Percentiles rank a stretch among this genome's conserved stretches.
phyloP scores from a whole-genome alignment of 2,113 vertebrate species.

The Ifrita kowaldi region DNA sequence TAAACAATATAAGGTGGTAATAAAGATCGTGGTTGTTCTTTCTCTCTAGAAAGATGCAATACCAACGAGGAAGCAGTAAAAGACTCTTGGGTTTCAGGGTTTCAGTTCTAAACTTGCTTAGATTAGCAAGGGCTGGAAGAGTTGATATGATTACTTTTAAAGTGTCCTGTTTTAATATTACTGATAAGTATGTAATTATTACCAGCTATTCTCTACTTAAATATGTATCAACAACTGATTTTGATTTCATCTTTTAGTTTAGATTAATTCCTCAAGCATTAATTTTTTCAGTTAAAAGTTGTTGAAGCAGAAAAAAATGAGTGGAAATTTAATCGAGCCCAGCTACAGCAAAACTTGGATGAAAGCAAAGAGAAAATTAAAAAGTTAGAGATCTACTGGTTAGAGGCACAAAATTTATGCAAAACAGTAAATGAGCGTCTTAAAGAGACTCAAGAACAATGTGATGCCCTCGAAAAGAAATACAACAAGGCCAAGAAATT shows the following conservation, averaged over 20 bases:
- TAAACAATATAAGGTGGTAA: neutral
- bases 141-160: neutral
- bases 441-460: slow-evolving; percentile 83
- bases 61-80: neutral
- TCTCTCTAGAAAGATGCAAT: neutral
- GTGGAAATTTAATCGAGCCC: slow-evolving; percentile 77
- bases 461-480: slow-evolving; percentile 88
- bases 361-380: slow-evolving; percentile 84
- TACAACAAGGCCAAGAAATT: slow-evolving; percentile 92
- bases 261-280: neutral
- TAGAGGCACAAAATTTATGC: slow-evolving; percentile 87
- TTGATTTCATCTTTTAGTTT: neutral
- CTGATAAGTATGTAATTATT: neutral
- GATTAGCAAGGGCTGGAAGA: neutral
- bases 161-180: neutral
- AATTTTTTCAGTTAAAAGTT: slow-evolving; percentile 73
- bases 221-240: neutral
- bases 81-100: neutral
- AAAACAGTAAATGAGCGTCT: slow-evolving; percentile 86
- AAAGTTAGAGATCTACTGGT: slow-evolving; percentile 87
- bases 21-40: neutral
- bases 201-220: neutral
- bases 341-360: slow-evolving; percentile 81
- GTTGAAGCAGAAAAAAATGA: slow-evolving; percentile 75
- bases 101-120: neutral